phyloP scores from a whole-genome alignment of 2,113 vertebrate genomes.

The Platichthys flesus region DNA sequence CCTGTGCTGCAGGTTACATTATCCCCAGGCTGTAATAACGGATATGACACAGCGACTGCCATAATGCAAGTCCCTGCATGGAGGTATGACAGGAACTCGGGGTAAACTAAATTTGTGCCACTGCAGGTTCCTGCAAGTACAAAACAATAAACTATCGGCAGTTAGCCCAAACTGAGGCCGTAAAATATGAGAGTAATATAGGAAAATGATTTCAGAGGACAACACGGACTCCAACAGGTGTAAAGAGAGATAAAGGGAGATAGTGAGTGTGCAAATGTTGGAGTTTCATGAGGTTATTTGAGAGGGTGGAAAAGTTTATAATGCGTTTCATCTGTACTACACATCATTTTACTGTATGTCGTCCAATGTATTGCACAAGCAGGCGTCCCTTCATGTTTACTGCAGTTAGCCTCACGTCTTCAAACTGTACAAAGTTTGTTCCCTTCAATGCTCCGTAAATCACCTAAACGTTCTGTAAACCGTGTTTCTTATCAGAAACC shows the following conservation, averaged over 20 bases:
- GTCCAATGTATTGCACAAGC: not conserved
- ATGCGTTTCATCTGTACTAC: not conserved
- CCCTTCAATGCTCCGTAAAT: slow-evolving; percentile 37
- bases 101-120: slow-evolving; percentile 46
- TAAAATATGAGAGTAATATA: slow-evolving; percentile 29
- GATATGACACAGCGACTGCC: slow-evolving; percentile 8
- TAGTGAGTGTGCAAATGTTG: not conserved
- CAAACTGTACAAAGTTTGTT: not conserved
- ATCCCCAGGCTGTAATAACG: slow-evolving; percentile 17
- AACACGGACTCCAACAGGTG: slow-evolving; percentile 18
- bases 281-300: not conserved
- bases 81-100: not conserved
- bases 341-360: not conserved
- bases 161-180: slow-evolving; percentile 30
- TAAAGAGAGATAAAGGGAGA: slow-evolving; percentile 19
- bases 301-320: slow-evolving; percentile 8
- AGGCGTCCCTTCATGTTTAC: not conserved
- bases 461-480: slow-evolving; percentile 25
- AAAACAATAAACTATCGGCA: slow-evolving; percentile 59
- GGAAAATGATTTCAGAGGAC: slow-evolving; percentile 18
- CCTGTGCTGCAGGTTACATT: not conserved
- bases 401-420: not conserved
- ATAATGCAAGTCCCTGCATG: slow-evolving; percentile 10
- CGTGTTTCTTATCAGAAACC: slow-evolving; percentile 35
- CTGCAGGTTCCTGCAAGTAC: slow-evolving; percentile 33